Conservation (phyloP, 2,888 invertebrate genomes). For the Galerucella nymphaeae region DNA sequence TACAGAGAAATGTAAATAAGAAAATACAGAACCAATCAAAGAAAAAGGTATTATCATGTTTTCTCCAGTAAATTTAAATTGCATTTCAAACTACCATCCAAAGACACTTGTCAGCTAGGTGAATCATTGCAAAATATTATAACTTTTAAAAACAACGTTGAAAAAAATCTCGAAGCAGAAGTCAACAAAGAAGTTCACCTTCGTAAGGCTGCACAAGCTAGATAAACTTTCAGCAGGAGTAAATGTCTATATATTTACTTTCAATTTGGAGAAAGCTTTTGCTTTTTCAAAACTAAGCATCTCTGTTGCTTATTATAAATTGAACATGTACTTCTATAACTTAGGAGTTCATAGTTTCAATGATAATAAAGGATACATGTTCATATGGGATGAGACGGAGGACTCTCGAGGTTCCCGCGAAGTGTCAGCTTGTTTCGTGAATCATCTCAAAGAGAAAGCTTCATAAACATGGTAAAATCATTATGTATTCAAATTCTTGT, state of each 20-base stretch:
- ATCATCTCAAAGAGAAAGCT: constrained; percentile 24
- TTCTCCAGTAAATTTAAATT: no score
- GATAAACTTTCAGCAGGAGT: no score
- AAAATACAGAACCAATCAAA: no score
- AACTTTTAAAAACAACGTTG: no score
- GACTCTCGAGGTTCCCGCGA: not conserved
- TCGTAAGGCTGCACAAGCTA: no score
- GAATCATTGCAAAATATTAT: no score
- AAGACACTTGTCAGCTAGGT: no score
- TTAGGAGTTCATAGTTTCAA: constrained; percentile 35
- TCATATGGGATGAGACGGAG: not conserved
- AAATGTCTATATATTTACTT: constrained; percentile 39
- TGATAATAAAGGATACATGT: constrained; percentile 18
- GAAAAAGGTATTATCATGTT: no score
- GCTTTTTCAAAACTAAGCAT: constrained; percentile 36
- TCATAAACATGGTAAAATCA: constrained; percentile 11
- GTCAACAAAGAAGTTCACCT: no score
- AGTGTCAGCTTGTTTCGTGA: not conserved
- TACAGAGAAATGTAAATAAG: no score
- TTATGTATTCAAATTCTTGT: constrained; percentile 35
- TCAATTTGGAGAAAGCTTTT: constrained; percentile 38
- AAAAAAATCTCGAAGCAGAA: no score
- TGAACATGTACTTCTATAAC: constrained; percentile 34
- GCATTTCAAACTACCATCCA: no score
- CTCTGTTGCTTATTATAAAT: constrained; percentile 35